Evolutionary conservation across 2,797 vertebrate genomes (phyloP).

Genomic region (Ibycter americanus): DNA sequence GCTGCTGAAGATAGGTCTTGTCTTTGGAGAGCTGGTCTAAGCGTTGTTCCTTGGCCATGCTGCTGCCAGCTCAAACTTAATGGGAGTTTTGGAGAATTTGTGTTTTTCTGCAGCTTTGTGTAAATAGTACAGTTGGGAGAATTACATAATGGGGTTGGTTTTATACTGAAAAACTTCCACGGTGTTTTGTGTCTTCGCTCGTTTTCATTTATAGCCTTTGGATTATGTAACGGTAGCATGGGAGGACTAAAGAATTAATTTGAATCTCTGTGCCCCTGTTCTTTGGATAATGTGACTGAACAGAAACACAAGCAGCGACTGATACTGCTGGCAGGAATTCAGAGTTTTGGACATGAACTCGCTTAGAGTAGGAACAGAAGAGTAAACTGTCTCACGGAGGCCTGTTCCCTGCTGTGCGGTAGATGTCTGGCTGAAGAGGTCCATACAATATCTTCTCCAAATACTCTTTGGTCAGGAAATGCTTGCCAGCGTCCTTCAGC

Average conservation of each 20-base stretch:
- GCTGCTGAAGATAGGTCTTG: not conserved
- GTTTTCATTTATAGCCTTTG: not conserved
- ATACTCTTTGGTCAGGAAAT: not conserved
- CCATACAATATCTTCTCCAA: not conserved
- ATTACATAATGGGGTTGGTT: not conserved
- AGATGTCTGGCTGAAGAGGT: constrained; percentile 22
- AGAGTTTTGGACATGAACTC: constrained; percentile 42
- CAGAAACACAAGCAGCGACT: constrained; percentile 29
- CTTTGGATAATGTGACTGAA: constrained; percentile 29
- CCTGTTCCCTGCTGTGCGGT: constrained; percentile 37
- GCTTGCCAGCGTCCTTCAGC: not conserved
- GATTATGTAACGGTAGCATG: not conserved
- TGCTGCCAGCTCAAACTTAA: not conserved
- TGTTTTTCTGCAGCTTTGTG: not conserved
- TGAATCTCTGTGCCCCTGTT: constrained; percentile 31
- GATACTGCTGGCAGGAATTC: constrained; percentile 52
- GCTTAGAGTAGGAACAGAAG: constrained; percentile 47
- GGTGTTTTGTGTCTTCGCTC: not conserved
- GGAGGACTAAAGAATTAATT: constrained; percentile 28
- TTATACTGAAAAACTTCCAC: not conserved
- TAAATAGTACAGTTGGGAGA: not conserved
- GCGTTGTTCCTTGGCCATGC: not conserved
- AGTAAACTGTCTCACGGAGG: constrained; percentile 24
- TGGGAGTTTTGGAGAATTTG: not conserved
- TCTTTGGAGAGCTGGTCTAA: not conserved